Evolutionary conservation across 2,113 vertebrate species (phyloP).

Genomic region (Pachycephala philippinensis): DNA sequence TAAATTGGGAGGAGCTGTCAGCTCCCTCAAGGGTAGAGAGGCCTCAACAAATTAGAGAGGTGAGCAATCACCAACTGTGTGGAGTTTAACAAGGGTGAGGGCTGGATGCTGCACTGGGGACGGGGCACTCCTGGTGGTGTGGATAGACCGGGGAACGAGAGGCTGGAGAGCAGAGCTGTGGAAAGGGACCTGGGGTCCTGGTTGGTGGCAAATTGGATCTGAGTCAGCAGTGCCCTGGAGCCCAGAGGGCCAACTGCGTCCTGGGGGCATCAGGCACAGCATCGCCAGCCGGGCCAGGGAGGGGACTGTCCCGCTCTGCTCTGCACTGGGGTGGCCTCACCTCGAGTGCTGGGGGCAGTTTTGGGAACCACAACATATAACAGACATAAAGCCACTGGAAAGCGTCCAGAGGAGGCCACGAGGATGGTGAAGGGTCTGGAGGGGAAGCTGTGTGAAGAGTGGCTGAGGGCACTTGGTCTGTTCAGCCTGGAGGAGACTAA

Average conservation of each 20-base stretch:
- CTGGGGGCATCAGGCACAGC: background rate
- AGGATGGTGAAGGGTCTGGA: background rate
- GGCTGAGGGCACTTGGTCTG: background rate
- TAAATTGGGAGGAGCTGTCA: background rate
- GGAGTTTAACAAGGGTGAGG: background rate
- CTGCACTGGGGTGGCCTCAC: background rate
- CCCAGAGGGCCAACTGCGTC: background rate
- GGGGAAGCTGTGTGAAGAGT: background rate
- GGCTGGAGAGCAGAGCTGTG: background rate
- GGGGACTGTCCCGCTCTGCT: background rate
- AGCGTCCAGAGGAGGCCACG: background rate
- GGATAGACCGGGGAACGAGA: background rate
- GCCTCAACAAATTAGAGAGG: background rate
- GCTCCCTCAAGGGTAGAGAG: background rate
- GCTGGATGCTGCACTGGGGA: background rate
- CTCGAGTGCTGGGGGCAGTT: background rate
- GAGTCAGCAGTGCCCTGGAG: background rate
- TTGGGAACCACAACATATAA: background rate
- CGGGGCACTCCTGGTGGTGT: background rate
- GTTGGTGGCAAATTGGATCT: background rate
- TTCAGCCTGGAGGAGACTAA: background rate
- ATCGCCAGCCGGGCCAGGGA: accelerated
- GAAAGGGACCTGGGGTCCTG: background rate
- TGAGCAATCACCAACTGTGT: accelerated
- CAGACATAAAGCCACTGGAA: background rate